Conservation (phyloP, 2,113 vertebrate genomes). For the Rallus limicola region DNA sequence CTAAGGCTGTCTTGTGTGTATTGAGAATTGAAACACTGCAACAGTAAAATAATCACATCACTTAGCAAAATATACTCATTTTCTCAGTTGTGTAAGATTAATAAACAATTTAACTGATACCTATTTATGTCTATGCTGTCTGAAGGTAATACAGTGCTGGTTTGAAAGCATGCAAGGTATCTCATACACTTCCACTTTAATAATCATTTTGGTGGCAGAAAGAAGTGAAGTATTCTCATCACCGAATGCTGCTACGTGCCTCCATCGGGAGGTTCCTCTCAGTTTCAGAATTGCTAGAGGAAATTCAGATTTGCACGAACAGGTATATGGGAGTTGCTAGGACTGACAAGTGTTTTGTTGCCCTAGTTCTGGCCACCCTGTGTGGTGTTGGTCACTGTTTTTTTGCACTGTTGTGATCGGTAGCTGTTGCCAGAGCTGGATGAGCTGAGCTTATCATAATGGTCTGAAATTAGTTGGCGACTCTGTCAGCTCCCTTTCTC, state of each 20-base stretch:
- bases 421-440: neutral
- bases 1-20: neutral
- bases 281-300: neutral
- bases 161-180: neutral
- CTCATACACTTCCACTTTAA: neutral
- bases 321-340: neutral
- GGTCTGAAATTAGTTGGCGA: neutral
- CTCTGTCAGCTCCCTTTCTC: neutral
- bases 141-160: neutral
- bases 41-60: neutral
- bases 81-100: neutral
- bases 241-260: neutral
- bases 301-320: neutral
- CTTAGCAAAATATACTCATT: neutral
- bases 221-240: neutral
- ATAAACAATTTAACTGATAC: neutral
- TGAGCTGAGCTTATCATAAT: neutral
- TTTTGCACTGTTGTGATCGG: neutral
- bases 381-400: neutral
- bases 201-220: neutral
- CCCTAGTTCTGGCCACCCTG: neutral
- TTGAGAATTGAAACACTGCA: neutral
- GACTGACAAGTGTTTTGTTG: neutral
- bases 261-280: accelerated
- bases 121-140: neutral